Evolutionary conservation across 2,113 vertebrate genomes (phyloP).

Genomic region (Dasyprocta punctata): DNA sequence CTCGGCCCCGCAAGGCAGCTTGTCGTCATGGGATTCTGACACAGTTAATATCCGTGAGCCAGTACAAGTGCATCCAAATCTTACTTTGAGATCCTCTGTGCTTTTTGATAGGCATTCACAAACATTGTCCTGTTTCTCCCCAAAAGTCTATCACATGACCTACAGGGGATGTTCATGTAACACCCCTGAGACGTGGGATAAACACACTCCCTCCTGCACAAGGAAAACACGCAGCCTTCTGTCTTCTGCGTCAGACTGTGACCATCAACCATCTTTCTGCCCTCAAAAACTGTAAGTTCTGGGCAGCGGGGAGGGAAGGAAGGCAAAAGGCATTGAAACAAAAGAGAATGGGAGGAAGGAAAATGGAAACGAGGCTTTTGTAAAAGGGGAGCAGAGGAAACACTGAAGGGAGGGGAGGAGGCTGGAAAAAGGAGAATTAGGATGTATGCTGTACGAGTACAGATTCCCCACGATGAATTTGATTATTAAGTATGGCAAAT

Average conservation of each 20-base stretch:
- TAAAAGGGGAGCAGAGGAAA: not conserved
- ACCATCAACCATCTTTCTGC: not conserved
- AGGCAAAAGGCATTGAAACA: not conserved
- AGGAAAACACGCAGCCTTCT: not conserved
- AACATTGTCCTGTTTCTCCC: not conserved
- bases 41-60: constrained; percentile 34
- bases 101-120: not conserved
- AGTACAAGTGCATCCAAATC: not conserved
- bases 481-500: not conserved
- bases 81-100: constrained; percentile 38
- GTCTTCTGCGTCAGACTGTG: not conserved
- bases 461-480: not conserved
- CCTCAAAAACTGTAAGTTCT: not conserved
- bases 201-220: not conserved
- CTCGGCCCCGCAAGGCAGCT: not conserved
- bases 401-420: not conserved
- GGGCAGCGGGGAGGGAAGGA: not conserved
- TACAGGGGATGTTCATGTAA: not conserved
- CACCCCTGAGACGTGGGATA: not conserved
- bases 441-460: not conserved
- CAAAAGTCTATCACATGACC: not conserved
- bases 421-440: not conserved
- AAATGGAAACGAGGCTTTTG: not conserved
- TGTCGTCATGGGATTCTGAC: not conserved
- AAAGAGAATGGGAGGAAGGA: not conserved